These are phyloP conservation scores for Megalopta genalis DNA, from an alignment of 1,140 invertebrate genomes.

Conservation along the genomic window DNA sequence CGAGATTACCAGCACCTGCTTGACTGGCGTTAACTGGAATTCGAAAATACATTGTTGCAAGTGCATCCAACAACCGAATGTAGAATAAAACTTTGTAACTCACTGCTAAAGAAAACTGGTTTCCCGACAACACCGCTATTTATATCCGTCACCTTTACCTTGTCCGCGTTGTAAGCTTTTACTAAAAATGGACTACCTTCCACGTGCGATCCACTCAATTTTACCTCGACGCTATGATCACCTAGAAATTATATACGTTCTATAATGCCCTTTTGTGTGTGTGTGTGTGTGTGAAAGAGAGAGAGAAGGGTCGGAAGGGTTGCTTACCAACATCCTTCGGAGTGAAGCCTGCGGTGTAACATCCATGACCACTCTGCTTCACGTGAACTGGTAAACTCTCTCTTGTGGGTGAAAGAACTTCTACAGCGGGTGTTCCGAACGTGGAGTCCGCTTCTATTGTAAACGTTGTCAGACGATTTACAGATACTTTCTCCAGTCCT, in stretches of 20 bases:
- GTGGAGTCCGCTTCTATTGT: conserved; percentile 88
- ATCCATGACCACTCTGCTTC: conserved; percentile 72
- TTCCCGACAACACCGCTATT: conserved; percentile 93
- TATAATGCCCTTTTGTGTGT: no score
- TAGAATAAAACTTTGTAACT: conserved; percentile 76
- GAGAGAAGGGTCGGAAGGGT: no score
- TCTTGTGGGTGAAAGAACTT: conserved; percentile 88
- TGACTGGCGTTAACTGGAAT: conserved; percentile 88
- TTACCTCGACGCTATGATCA: conserved; percentile 95
- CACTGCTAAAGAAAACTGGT: conserved; percentile 95
- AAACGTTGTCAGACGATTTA: conserved; percentile 91
- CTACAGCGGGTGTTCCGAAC: conserved; percentile 87
- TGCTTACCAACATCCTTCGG: conserved; percentile 90
- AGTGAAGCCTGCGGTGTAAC: conserved; percentile 87
- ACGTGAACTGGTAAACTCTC: conserved; percentile 86
- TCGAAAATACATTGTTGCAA: not conserved
- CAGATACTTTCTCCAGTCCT: conserved; percentile 94
- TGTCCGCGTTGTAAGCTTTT: conserved; percentile 96
- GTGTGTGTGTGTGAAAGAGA: no score
- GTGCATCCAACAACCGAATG: not conserved
- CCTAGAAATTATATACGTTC: conserved; percentile 74
- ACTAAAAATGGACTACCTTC: conserved; percentile 96
- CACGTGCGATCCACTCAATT: conserved; percentile 89
- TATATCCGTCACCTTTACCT: conserved; percentile 94
- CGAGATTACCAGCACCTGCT: conserved; percentile 96